A percentile compares a stretch with the other conserved stretches of the same genome.
Conservation (phyloP, 2,797 vertebrate genomes). For the Pseudochromis fuscus region DNA sequence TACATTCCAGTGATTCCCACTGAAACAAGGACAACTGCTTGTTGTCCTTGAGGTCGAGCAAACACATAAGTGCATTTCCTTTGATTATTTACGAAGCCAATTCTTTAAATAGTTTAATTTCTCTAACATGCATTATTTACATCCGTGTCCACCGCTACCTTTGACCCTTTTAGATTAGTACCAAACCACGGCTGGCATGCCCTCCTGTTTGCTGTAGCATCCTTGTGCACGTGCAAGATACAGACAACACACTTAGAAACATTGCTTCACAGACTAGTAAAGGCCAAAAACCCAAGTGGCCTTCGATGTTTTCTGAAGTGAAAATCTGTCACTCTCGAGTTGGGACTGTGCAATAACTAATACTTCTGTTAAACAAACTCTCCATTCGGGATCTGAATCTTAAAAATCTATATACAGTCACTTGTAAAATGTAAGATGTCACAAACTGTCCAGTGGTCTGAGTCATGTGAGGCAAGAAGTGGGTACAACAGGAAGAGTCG, state of each 20-base stretch:
- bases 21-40: too few species aligned
- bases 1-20: too few species aligned
- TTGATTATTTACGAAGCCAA: background rate
- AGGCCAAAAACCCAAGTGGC: background rate
- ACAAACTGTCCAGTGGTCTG: background rate
- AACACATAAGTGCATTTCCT: background rate
- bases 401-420: background rate
- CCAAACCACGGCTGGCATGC: too few species aligned
- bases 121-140: background rate
- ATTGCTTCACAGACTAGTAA: background rate
- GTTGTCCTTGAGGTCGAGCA: too few species aligned
- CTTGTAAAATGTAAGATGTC: background rate
- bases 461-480: background rate
- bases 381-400: background rate
- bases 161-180: background rate
- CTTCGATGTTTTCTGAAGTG: background rate
- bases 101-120: background rate
- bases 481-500: conserved; percentile 21
- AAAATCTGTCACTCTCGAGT: background rate
- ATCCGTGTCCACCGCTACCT: background rate
- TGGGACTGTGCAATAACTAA: background rate
- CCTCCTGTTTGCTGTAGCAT: background rate
- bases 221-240: background rate
- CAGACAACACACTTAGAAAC: background rate
- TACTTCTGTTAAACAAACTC: background rate